Conservation (phyloP, 92 coral and sea anemone genomes). For the Porites rus region DNA sequence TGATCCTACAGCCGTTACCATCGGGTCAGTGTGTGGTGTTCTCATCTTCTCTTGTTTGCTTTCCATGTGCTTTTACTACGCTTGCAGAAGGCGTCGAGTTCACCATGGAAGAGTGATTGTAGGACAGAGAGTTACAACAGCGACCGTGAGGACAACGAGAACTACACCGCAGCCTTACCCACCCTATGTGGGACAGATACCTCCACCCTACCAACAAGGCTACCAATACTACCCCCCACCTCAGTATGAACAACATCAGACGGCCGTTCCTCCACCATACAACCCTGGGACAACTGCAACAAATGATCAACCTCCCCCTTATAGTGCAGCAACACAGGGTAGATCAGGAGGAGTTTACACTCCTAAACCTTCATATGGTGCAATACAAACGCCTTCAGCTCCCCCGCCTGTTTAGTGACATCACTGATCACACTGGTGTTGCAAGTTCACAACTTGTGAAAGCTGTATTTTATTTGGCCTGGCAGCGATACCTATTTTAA, state of each 20-base stretch:
- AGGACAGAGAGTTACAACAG: neutral
- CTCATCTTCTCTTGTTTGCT: neutral
- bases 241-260: conserved; percentile 1
- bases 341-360: neutral
- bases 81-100: neutral
- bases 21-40: neutral
- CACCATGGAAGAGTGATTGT: conserved; percentile 8
- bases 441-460: neutral
- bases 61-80: neutral
- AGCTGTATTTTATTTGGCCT: too few species aligned
- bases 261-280: neutral
- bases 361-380: conserved; percentile 4
- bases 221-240: neutral
- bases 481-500: too few species aligned
- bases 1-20: neutral
- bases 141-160: neutral
- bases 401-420: neutral
- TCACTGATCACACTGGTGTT: neutral
- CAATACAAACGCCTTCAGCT: neutral
- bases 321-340: conserved; percentile 5
- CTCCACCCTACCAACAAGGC: conserved; percentile 22
- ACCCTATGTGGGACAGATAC: neutral
- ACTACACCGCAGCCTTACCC: neutral
- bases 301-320: conserved; percentile 12
- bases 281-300: neutral